Base-by-base conservation (phyloP, 2,113 vertebrate species). In the Stegostoma tigrinum region DNA sequence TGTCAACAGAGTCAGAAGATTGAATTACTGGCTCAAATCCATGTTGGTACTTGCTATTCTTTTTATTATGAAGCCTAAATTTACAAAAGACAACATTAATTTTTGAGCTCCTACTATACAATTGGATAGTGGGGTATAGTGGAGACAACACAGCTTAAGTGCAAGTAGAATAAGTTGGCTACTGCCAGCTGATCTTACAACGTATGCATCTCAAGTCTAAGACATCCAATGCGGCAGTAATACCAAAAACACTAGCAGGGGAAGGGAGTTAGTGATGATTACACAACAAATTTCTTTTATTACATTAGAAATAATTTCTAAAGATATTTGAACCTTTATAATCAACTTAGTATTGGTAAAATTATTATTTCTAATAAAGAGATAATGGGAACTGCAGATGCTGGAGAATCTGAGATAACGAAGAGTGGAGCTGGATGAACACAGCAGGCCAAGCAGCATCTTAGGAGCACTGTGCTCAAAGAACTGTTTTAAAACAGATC, bases 11-110 rank as follows among this genome's bases (percentile, higher is more conserved):
- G 30, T 30, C 87, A 90, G 24, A 34, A 90, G 52, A 90, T 90
- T 61, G 87, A 90, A 52, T 90, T 55, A 90, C 87, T 34, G 48
- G 27, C 30, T 34, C 27, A 90, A 90, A 10, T 61, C 52, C 24
- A 90, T 90, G 48, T 52, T 90, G 87, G 87, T 55, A 90, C 17
- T 90, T 61, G 87, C 87, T 90, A 90, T 17, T 61, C 52, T 55
- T 61, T 61, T 90, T 61, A 83, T 45, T 83, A 42, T 42, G 38
- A 42, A 42, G 38, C 80, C 38, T 83, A 83, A 83, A 83, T 83
- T 83, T 83, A 83, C 80, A 83, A 83, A 83, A 83, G 80, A 83
- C 17, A 5, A 83, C 14, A 17, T 42, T 83, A 83, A 83, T 83
- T 83, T 42, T 23, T 19, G 38, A 42, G 80, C 42, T 83, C 38